phyloP scores from a whole-genome alignment of 2,888 invertebrate species.

The Conchocele bisecta region DNA sequence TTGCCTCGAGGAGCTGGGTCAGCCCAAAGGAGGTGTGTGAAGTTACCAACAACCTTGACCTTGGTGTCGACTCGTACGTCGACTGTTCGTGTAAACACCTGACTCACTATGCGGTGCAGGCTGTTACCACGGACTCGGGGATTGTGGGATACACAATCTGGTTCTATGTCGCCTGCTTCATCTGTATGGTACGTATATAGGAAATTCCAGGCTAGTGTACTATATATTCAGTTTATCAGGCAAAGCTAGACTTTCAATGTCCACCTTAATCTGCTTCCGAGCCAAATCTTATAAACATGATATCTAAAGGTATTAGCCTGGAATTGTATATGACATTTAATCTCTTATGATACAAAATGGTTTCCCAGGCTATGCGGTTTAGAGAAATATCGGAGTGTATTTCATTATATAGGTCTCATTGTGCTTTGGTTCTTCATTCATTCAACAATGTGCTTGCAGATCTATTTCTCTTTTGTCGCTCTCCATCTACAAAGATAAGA shows the following conservation, averaged over 20 bases:
- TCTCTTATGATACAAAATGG: too few relatives aligned
- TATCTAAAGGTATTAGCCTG: too few relatives aligned
- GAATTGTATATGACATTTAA: too few relatives aligned
- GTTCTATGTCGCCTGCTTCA: constrained; percentile 78
- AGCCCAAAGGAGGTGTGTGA: constrained; percentile 67
- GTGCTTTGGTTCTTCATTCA: too few relatives aligned
- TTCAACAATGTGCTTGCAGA: too few relatives aligned
- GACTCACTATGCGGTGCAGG: constrained; percentile 78
- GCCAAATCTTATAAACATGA: neutral
- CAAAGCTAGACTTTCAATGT: neutral
- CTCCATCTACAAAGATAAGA: too few relatives aligned
- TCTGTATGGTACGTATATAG: constrained; percentile 79
- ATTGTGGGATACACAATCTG: constrained; percentile 78
- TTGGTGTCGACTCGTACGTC: constrained; percentile 76
- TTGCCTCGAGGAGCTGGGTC: constrained; percentile 69
- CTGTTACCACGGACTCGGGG: constrained; percentile 64
- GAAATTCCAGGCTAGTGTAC: neutral
- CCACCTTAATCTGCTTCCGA: neutral
- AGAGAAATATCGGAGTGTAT: too few relatives aligned
- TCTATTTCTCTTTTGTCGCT: too few relatives aligned
- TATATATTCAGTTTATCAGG: neutral
- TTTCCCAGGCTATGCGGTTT: too few relatives aligned
- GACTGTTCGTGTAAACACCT: constrained; percentile 80
- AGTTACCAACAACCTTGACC: constrained; percentile 75
- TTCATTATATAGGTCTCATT: too few relatives aligned